Base-by-base conservation (phyloP, 2,888 invertebrate genomes). In the Chesias legatella region DNA sequence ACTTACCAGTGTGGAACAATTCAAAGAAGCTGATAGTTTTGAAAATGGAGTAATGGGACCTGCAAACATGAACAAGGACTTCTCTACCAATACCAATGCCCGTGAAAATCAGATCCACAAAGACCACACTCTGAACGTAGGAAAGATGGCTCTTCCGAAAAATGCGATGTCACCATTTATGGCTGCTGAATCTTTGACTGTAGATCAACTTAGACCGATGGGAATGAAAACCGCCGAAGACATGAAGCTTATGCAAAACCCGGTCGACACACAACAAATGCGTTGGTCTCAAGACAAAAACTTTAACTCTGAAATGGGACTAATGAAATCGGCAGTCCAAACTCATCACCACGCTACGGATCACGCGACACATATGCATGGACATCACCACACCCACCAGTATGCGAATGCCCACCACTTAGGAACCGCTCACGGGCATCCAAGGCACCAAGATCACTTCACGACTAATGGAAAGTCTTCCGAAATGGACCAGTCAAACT, bases 401-500 rank as follows among this genome's bases (percentile, higher is more conserved):
- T 49, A 55, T 22, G 28, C 29, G 30, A 30, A 11, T 3, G 33
- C 24, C 21, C 51, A 51, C 7, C 41, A 40, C 23, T 33, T 46
- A 1, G 42, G 44, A 20, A n/a, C 27, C 33, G 38, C 11, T 24
- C 48, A 37, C 20, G 48, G 33, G 1, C 53, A 43, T 20, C 24
- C 30, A 23, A 32, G 48, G 29, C 48, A 40, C 20, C 38, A 40
- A n/a, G 49, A 51, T 5, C 41, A 44, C 22, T 45, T 52, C 11
- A 53, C 48, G 50, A 43, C 57, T 6, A 67, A 72, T 31, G 60
- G 62, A 10, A 73, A 75, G 33, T 51, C 67, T 22, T 57, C 67
- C 22, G 68, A 74, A 34, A 51, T 67, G 33, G 76, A 69, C 24
- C 48, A 44, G 10, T 24, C 49, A 1, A 45, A 40, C 26, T 46